These are phyloP conservation scores for Bombus turneri DNA, from an alignment of 1,140 invertebrate genomes.

Conservation along the genomic window DNA sequence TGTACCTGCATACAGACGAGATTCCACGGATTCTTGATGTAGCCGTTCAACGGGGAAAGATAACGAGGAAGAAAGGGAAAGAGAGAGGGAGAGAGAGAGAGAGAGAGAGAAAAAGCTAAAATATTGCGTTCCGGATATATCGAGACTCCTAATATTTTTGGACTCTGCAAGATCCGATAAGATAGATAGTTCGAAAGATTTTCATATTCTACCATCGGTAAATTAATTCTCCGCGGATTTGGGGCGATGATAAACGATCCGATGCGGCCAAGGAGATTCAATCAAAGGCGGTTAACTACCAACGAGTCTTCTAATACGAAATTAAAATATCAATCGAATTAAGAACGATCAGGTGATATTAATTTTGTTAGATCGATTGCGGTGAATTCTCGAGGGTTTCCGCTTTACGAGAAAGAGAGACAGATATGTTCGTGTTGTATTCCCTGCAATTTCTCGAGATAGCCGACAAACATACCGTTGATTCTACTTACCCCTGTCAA, in stretches of 20 bases:
- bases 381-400: neutral
- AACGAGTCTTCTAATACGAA: neutral
- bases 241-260: too few relatives aligned
- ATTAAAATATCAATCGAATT: slow-evolving; percentile 7
- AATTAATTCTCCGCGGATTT: slow-evolving; percentile 10
- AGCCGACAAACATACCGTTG: slow-evolving; percentile 25
- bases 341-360: too few relatives aligned
- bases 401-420: neutral
- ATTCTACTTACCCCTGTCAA: slow-evolving; percentile 53
- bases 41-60: neutral
- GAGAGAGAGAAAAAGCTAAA: neutral
- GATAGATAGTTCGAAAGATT: neutral
- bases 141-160: slow-evolving; percentile 16
- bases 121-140: slow-evolving; percentile 30
- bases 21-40: slow-evolving; percentile 45
- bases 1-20: slow-evolving; percentile 10
- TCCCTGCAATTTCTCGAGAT: neutral
- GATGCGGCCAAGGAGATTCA: too few relatives aligned
- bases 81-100: neutral
- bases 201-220: neutral
- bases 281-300: too few relatives aligned
- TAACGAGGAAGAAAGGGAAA: neutral
- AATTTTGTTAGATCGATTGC: neutral
- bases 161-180: neutral
- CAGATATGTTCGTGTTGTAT: too few relatives aligned